phyloP scores from a whole-genome alignment of 2,113 vertebrate genomes.

The Micronisus gabar region DNA sequence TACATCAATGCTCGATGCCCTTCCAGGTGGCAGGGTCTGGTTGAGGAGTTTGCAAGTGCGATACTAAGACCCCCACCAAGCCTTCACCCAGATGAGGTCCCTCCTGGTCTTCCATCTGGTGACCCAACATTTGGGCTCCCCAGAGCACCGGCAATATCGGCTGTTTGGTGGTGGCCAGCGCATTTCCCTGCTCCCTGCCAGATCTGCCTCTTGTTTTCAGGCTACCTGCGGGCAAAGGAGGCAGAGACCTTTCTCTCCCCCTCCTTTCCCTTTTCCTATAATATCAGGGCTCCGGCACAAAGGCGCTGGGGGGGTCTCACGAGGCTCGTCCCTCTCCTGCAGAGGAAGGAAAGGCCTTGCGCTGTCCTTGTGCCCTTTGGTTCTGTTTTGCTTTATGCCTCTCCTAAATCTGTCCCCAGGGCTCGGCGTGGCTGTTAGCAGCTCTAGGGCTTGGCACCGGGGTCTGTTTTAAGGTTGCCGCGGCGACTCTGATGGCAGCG shows the following conservation, averaged over 20 bases:
- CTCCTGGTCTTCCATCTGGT: accelerated
- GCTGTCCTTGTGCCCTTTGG: not conserved
- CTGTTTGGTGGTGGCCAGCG: not conserved
- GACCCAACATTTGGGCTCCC: not conserved
- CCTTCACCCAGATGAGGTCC: not conserved
- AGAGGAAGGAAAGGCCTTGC: not conserved
- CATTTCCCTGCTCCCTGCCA: not conserved
- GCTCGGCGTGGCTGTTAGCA: not conserved
- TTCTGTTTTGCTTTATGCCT: not conserved
- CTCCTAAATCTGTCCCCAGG: not conserved
- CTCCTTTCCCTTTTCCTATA: not conserved
- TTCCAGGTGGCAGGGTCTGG: not conserved
- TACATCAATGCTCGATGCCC: not conserved
- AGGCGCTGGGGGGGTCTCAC: accelerated
- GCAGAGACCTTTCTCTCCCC: not conserved
- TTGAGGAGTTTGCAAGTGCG: not conserved
- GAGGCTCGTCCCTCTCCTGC: not conserved
- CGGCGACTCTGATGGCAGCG: not conserved
- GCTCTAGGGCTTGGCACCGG: not conserved
- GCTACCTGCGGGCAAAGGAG: not conserved
- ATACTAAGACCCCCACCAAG: not conserved
- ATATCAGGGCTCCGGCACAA: not conserved
- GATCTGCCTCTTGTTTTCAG: not conserved
- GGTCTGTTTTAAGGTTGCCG: not conserved
- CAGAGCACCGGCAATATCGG: not conserved